phyloP scores from a whole-genome alignment of 1,140 invertebrate species.

The Proctacanthus coquilletti region DNA sequence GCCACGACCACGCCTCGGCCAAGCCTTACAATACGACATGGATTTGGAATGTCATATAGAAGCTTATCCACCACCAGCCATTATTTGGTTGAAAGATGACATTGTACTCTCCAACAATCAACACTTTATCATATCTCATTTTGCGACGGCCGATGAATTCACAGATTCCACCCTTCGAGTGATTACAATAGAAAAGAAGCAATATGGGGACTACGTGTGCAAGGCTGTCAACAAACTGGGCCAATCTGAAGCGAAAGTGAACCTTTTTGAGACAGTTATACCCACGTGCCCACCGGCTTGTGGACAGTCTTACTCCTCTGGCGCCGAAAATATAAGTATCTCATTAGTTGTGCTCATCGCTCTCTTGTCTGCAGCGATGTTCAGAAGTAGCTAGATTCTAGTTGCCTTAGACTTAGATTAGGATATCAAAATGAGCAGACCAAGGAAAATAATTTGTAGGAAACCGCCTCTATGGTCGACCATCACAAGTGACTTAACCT shows the following conservation, averaged over 20 bases:
- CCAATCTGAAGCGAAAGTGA: constrained; percentile 54
- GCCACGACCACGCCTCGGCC: constrained; percentile 58
- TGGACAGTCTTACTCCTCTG: constrained; percentile 50
- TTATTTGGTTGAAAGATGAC: constrained; percentile 74
- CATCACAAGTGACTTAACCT: no score
- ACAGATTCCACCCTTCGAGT: constrained; percentile 77
- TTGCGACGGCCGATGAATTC: constrained; percentile 77
- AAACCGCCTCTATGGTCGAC: no score
- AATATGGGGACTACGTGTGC: constrained; percentile 76
- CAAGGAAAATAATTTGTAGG: no score
- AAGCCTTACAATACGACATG: constrained; percentile 84
- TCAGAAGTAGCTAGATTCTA: constrained; percentile 1
- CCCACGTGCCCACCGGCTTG: constrained; percentile 87
- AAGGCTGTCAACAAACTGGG: constrained; percentile 78
- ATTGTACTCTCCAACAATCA: constrained; percentile 71
- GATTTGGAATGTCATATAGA: constrained; percentile 84
- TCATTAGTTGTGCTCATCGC: neutral
- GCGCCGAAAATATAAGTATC: constrained; percentile 28
- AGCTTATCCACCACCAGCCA: constrained; percentile 78
- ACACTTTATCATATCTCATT: constrained; percentile 77
- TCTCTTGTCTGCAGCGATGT: neutral
- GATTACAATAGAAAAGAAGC: constrained; percentile 79
- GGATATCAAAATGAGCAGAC: no score
- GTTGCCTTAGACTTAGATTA: no score
- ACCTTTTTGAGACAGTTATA: constrained; percentile 77